Base-by-base conservation (phyloP, 2,113 vertebrate species). In the Tretioscincus oriximinensis region DNA sequence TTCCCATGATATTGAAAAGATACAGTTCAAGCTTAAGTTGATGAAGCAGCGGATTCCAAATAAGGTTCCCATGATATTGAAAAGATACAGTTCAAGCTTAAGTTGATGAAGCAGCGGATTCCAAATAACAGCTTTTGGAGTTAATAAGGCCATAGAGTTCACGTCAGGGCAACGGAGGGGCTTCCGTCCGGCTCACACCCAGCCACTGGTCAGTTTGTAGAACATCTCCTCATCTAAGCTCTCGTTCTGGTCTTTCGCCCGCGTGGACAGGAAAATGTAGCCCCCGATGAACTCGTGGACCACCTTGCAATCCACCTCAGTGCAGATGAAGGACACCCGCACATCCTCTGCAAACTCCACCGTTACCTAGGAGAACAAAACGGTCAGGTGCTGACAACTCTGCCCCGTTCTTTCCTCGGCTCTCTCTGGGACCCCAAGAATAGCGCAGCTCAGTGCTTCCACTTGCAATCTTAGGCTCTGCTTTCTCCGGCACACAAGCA, bases 181-280 rank as follows among this genome's bases (percentile, higher is more conserved):
- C 35, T 20, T 51, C 45, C 54, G 6, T 16, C 60, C 81, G 81
- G 61, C 84, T 99, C 96, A 99, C 91, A 99, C 96, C 98, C 98
- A 99, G 65, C 98, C 98, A 2, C 98, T 99, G 92, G 98, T 99
- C 89, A 99, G 97, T 96, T 99, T 99, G 94, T 99, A 99, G 96
- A 99, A 99, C 98, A 99, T 99, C 95, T 99, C 98, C 89, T 99
- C 98, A 0, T 99, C 98, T 85, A 99, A 93, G 78, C 97, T 99
- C 94, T 99, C 98, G 21, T 99, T 99, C 95, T 99, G 98, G 92
- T 99, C 98, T 92, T 99, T 99, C 31, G 98, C 98, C 4, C 98
- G 95, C 0, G 98, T 99, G 5, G 98, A 99, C 86, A 99, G 88
- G 93, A 99, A 99, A 92, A 99, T 99, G 94, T 99, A 99, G 77